These are phyloP conservation scores for Leistus spinibarbis DNA, from an alignment of 2,888 invertebrate genomes.

Conservation along the genomic window DNA sequence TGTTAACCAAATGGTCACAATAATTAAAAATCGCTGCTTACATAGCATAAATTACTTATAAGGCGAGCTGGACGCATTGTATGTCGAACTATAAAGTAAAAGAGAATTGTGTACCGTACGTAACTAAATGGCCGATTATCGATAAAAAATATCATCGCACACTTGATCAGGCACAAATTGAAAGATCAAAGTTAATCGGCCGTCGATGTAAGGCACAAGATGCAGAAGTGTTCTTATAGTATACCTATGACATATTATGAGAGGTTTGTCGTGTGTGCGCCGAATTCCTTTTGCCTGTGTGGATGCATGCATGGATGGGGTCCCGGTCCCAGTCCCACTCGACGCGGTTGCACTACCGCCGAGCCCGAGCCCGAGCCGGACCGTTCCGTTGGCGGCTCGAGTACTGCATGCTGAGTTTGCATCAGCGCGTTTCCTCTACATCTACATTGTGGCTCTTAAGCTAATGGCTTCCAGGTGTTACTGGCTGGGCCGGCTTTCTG, in stretches of 20 bases:
- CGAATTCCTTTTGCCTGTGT: not conserved
- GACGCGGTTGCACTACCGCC: not conserved
- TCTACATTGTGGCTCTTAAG: constrained; percentile 8
- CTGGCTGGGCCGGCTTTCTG: constrained; percentile 12
- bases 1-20: too few relatives aligned
- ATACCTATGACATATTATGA: not conserved
- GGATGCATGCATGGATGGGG: not conserved
- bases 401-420: not conserved
- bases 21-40: too few relatives aligned
- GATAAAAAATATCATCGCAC: not conserved
- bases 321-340: not conserved
- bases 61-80: too few relatives aligned
- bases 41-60: too few relatives aligned
- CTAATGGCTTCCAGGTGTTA: constrained; percentile 36
- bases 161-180: constrained; percentile 5
- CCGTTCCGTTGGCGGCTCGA: not conserved
- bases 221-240: not conserved
- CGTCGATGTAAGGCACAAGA: not conserved
- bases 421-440: not conserved
- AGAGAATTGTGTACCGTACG: not conserved
- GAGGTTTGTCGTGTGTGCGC: not conserved
- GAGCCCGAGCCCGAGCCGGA: not conserved
- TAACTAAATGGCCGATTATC: not conserved
- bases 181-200: constrained; percentile 12
- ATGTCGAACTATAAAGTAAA: too few relatives aligned